phyloP scores from a whole-genome alignment of 2,888 invertebrate genomes.

The Sympetrum striolatum region DNA sequence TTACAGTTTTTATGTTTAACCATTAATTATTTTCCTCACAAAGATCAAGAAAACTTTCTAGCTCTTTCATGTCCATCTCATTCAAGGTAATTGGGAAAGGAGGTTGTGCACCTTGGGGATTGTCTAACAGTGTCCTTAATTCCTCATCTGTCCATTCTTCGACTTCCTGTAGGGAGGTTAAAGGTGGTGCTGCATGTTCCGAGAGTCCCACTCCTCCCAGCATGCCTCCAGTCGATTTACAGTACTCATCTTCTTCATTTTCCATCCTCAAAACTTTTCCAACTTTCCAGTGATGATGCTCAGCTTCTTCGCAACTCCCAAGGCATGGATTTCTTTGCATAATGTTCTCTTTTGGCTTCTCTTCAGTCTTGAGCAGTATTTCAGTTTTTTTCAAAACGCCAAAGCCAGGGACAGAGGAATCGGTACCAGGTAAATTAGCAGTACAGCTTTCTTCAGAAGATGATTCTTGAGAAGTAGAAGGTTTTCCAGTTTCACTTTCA shows the following conservation, averaged over 20 bases:
- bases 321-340: neutral
- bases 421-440: too few relatives aligned
- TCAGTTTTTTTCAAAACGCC: neutral
- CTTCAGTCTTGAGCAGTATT: neutral
- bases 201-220: neutral
- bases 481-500: neutral
- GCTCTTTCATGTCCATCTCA: neutral
- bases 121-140: neutral
- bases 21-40: neutral
- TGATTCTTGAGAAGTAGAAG: neutral
- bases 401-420: neutral
- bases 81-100: neutral
- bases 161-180: neutral
- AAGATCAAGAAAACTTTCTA: neutral
- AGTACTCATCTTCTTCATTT: neutral
- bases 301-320: neutral
- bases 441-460: neutral
- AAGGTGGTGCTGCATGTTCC: neutral
- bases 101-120: neutral
- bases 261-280: neutral
- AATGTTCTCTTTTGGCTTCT: neutral
- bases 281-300: neutral
- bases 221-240: neutral
- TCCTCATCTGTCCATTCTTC: neutral
- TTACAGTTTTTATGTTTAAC: too few relatives aligned